These are phyloP conservation scores for Drosophila nikananu DNA, from an alignment of 1,140 invertebrate genomes.

Conservation along the genomic window DNA sequence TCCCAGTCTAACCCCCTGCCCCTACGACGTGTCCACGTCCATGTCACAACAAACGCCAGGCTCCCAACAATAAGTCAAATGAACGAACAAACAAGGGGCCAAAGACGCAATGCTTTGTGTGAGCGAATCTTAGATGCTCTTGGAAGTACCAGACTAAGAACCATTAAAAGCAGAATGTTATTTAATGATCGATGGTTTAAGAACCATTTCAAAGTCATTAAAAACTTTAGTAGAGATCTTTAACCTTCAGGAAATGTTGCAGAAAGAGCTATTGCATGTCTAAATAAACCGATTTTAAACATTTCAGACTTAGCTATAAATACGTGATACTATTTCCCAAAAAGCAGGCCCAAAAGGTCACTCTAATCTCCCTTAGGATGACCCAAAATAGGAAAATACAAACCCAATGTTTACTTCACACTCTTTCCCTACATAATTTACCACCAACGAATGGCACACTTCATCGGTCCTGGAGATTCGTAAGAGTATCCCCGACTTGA, in stretches of 20 bases:
- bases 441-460: neutral
- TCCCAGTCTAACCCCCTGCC: neutral
- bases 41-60: conserved; percentile 67
- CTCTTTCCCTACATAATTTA: neutral
- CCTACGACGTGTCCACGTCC: conserved; percentile 34
- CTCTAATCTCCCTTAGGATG: neutral
- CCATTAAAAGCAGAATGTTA: no score
- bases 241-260: neutral
- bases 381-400: neutral
- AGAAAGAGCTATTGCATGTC: neutral
- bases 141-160: neutral
- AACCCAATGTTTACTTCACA: neutral
- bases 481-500: conserved; percentile 31
- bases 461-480: neutral
- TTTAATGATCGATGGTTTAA: neutral
- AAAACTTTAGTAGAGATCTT: neutral
- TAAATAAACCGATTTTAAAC: neutral
- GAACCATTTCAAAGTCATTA: neutral
- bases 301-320: neutral
- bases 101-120: neutral
- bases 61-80: conserved; percentile 77
- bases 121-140: conserved; percentile 51
- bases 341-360: neutral
- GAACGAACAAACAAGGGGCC: conserved; percentile 71
- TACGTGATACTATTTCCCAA: neutral